Evolutionary conservation across 2,113 vertebrate genomes (phyloP).

Genomic region (Aspiorhynchus laticeps): DNA sequence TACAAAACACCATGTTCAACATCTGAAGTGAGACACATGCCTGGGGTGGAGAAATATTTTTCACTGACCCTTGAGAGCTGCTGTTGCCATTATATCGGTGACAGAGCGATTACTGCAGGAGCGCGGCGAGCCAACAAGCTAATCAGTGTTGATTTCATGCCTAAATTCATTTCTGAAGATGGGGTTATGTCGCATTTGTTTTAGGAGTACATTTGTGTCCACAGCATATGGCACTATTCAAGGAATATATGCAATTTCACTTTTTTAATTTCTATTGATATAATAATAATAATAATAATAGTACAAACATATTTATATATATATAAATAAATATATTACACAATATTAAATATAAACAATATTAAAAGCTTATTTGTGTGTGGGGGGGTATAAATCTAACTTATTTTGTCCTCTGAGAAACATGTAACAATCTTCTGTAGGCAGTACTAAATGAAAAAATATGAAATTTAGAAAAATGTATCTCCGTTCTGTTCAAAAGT

Average conservation of each 20-base stretch:
- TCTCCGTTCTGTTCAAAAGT: too few relatives aligned
- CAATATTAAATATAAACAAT: too few relatives aligned
- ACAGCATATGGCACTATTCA: neutral
- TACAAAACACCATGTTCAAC: neutral
- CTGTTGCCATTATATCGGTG: neutral
- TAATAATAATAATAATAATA: too few relatives aligned
- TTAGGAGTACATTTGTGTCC: neutral
- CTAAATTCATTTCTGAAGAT: neutral
- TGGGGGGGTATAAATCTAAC: too few relatives aligned
- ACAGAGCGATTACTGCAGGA: neutral
- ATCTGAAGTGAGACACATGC: neutral
- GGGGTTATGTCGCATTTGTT: neutral
- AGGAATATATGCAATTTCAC: neutral
- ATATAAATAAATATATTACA: too few relatives aligned
- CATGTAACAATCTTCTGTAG: too few relatives aligned
- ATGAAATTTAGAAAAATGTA: too few relatives aligned
- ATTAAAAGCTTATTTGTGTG: too few relatives aligned
- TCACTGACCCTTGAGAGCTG: conserved; percentile 1
- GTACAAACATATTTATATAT: too few relatives aligned
- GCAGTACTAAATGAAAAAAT: too few relatives aligned
- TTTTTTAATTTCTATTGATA: too few relatives aligned
- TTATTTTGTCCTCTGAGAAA: too few relatives aligned
- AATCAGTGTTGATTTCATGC: neutral
- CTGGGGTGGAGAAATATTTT: neutral
- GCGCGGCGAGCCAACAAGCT: neutral